phyloP scores from a whole-genome alignment of 1,140 invertebrate genomes.

The Ridgeia piscesae region DNA sequence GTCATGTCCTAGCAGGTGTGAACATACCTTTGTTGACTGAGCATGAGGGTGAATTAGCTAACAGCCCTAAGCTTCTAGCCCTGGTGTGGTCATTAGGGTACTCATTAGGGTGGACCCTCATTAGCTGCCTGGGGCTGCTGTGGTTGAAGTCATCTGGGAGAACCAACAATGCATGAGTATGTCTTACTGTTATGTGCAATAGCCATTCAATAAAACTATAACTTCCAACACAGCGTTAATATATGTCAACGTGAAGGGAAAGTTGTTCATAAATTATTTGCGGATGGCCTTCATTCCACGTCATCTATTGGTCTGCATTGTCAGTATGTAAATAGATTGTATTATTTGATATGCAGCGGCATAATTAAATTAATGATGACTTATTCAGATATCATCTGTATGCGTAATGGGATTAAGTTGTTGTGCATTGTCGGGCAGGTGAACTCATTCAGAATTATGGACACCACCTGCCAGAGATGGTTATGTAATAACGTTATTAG shows the following conservation, averaged over 20 bases:
- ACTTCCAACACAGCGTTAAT: neutral
- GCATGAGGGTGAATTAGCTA: neutral
- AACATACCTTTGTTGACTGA: neutral
- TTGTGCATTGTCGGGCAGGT: neutral
- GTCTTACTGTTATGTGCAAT: neutral
- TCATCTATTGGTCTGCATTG: neutral
- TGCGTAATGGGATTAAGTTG: too few relatives aligned
- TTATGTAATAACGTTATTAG: neutral
- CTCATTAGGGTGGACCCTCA: too few relatives aligned
- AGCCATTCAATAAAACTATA: neutral
- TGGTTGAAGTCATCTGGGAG: neutral
- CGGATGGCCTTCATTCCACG: neutral
- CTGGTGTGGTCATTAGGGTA: neutral
- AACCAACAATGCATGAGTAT: neutral
- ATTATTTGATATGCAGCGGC: neutral
- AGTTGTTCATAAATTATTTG: neutral
- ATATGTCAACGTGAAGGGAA: neutral
- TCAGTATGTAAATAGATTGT: neutral
- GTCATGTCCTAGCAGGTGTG: neutral
- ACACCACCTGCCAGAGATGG: neutral
- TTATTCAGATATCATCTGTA: too few relatives aligned
- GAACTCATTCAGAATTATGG: neutral
- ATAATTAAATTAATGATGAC: neutral
- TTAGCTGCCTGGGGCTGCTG: neutral
- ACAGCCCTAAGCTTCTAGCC: neutral